These are phyloP conservation scores for Hirtodrosophila confusa DNA, from an alignment of 2,888 invertebrate genomes.

Conservation along the genomic window DNA sequence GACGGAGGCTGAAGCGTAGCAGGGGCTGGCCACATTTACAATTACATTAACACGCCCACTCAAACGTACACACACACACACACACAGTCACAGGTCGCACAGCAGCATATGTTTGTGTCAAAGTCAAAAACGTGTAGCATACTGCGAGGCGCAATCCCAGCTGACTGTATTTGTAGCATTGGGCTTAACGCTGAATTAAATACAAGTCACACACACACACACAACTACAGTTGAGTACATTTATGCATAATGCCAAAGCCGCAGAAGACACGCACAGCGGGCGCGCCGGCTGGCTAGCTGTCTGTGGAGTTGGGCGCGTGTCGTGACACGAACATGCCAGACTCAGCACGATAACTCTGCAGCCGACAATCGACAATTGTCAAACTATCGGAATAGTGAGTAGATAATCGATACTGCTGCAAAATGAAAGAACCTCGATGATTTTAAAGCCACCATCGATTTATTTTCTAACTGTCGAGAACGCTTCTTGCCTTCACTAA, in stretches of 20 bases:
- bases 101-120: conserved; percentile 60
- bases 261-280: conserved; percentile 50
- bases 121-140: conserved; percentile 55
- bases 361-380: too few relatives aligned
- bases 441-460: too few relatives aligned
- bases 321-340: too few relatives aligned
- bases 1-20: neutral
- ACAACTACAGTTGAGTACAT: conserved; percentile 23
- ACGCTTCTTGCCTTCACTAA: too few relatives aligned
- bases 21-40: conserved; percentile 14
- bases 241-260: conserved; percentile 55
- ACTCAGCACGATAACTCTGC: too few relatives aligned
- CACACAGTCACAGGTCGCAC: conserved; percentile 14
- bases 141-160: conserved; percentile 72
- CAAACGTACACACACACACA: conserved; percentile 11
- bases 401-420: too few relatives aligned
- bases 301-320: too few relatives aligned
- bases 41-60: conserved; percentile 29
- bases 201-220: conserved; percentile 45
- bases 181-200: conserved; percentile 52
- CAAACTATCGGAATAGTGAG: too few relatives aligned
- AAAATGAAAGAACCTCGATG: too few relatives aligned
- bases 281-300: conserved; percentile 33
- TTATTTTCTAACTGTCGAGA: too few relatives aligned
- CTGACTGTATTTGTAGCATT: conserved; percentile 64